Evolutionary conservation across 1,140 invertebrate species (phyloP).

Genomic region (Bombus confusus): DNA sequence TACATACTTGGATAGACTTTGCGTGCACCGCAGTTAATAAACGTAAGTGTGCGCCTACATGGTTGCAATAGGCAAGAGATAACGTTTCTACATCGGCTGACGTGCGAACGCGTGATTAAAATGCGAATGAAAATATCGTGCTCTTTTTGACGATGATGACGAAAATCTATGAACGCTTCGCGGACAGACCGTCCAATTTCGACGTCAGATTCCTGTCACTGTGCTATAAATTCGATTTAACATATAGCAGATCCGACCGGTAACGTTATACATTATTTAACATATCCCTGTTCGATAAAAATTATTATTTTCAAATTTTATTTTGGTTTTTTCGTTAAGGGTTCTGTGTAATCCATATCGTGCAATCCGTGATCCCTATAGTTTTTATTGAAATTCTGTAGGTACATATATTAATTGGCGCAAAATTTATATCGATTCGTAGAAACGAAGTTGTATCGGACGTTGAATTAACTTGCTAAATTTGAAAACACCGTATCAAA

Average conservation of each 20-base stretch:
- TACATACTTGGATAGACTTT: conserved; percentile 3
- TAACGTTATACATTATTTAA: too few species aligned
- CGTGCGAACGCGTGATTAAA: conserved; percentile 35
- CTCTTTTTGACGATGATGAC: conserved; percentile 35
- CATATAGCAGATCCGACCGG: neutral
- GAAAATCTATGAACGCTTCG: neutral
- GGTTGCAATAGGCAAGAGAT: conserved; percentile 45
- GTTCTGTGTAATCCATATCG: too few species aligned
- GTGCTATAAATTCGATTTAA: neutral
- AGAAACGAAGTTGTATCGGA: too few species aligned
- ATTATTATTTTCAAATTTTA: neutral
- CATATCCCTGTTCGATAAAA: neutral
- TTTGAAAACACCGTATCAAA: neutral
- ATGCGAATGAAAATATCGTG: conserved; percentile 33
- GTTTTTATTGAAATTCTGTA: neutral
- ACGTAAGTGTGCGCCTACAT: conserved; percentile 45
- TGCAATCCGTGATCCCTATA: neutral
- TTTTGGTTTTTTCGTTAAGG: too few species aligned
- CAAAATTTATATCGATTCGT: too few species aligned
- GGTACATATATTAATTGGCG: too few species aligned
- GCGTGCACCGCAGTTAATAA: conserved; percentile 54
- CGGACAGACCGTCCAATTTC: conserved; percentile 24
- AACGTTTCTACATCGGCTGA: conserved; percentile 38
- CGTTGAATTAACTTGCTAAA: too few species aligned
- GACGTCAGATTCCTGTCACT: conserved; percentile 15